Percentiles rank a stretch among this genome's conserved stretches.
Conservation (phyloP, 2,797 vertebrate genomes). For the Macropus fuliginosus region DNA sequence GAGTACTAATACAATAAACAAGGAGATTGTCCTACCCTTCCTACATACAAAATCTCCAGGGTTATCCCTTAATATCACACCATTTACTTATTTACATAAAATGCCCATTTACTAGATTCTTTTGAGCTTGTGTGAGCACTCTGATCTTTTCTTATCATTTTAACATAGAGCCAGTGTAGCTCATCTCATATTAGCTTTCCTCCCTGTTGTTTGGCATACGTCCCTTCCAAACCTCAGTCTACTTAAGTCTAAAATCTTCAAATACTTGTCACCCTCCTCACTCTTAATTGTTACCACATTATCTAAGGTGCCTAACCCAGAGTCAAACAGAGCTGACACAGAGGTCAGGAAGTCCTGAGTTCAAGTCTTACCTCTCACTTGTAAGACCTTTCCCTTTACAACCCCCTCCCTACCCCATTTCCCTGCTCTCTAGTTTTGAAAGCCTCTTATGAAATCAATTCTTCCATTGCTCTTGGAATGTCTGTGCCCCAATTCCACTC, state of each 20-base stretch:
- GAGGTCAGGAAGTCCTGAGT: background rate
- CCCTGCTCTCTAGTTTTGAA: background rate
- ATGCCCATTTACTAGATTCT: background rate
- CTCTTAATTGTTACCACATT: background rate
- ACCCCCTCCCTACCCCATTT: background rate
- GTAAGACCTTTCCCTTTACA: background rate
- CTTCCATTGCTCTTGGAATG: background rate
- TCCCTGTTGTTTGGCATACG: background rate
- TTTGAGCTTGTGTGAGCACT: background rate
- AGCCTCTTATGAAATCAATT: background rate
- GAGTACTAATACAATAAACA: background rate
- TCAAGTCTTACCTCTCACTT: background rate
- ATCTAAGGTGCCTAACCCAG: background rate
- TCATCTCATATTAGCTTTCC: background rate
- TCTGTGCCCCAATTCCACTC: background rate
- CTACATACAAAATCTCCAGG: background rate
- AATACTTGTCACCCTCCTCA: background rate
- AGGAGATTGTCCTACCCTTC: background rate
- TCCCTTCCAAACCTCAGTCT: background rate
- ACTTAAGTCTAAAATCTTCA: background rate
- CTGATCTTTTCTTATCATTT: background rate
- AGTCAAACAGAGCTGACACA: background rate
- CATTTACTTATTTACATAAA: background rate
- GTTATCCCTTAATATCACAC: background rate
- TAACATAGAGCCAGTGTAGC: background rate